Conservation (phyloP, 1,140 invertebrate genomes). For the Agrypnia vestita region DNA sequence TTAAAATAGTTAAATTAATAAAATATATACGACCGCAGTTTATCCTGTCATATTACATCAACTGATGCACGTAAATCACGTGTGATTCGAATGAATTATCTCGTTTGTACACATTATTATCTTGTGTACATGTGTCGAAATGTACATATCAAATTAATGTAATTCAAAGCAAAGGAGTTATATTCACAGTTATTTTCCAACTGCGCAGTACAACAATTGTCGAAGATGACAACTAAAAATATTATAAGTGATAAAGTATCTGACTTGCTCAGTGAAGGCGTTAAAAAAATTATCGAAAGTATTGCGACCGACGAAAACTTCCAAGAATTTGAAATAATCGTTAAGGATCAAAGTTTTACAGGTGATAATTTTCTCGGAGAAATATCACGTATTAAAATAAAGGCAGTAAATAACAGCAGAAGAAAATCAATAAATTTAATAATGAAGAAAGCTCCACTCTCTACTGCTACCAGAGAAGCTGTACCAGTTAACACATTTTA, state of each 20-base stretch:
- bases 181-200: too few species aligned
- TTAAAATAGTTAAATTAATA: too few species aligned
- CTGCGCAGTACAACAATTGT: too few species aligned
- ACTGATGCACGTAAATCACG: too few species aligned
- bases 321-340: background rate
- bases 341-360: conserved; percentile 24
- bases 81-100: too few species aligned
- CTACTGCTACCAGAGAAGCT: background rate
- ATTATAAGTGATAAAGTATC: background rate
- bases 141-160: too few species aligned
- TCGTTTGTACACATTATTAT: too few species aligned
- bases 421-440: conserved; percentile 23
- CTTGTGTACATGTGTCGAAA: too few species aligned
- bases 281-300: background rate
- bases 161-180: too few species aligned
- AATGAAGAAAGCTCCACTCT: conserved; percentile 1
- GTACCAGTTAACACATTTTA: background rate
- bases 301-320: conserved; percentile 5
- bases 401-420: background rate
- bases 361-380: conserved; percentile 16
- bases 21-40: too few species aligned
- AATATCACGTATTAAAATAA: conserved; percentile 8
- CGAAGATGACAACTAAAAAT: too few species aligned
- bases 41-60: too few species aligned
- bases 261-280: background rate